phyloP scores from a whole-genome alignment of 2,797 vertebrate genomes.

The Schizopygopsis pylzovi region DNA sequence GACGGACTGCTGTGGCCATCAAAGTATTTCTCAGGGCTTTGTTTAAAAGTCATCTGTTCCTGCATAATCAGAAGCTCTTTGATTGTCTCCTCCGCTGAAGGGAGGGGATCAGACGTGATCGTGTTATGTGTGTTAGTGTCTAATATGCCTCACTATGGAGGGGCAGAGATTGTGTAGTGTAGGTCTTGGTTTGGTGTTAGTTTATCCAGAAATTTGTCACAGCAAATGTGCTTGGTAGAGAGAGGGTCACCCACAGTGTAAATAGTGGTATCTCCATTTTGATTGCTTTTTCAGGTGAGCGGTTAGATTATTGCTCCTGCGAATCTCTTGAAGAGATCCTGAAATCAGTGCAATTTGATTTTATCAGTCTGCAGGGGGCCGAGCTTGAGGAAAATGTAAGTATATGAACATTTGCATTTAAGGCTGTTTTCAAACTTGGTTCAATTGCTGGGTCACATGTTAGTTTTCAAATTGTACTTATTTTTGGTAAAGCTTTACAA shows the following conservation, averaged over 20 bases:
- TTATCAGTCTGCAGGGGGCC: conserved; percentile 80
- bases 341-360: conserved; percentile 82
- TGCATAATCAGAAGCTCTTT: conserved; percentile 72
- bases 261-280: conserved; percentile 74
- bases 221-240: background rate
- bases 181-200: conserved; percentile 15
- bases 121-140: conserved; percentile 38
- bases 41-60: conserved; percentile 71
- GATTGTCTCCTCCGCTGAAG: conserved; percentile 60
- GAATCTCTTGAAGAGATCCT: conserved; percentile 83
- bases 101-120: conserved; percentile 47
- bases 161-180: conserved; percentile 21
- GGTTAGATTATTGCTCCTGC: conserved; percentile 81
- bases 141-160: conserved; percentile 40
- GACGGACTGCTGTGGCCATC: conserved; percentile 66
- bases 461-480: background rate
- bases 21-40: conserved; percentile 68
- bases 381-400: conserved; percentile 84
- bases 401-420: conserved; percentile 49
- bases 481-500: background rate
- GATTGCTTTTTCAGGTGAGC: conserved; percentile 79
- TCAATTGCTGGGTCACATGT: background rate
- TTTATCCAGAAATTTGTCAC: conserved; percentile 38
- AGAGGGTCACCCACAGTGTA: conserved; percentile 70
- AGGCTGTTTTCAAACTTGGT: background rate